These are phyloP conservation scores for Apostichopus leukothele DNA, from an alignment of 53 echinoderm and acorn worm species.

Conservation along the genomic window DNA sequence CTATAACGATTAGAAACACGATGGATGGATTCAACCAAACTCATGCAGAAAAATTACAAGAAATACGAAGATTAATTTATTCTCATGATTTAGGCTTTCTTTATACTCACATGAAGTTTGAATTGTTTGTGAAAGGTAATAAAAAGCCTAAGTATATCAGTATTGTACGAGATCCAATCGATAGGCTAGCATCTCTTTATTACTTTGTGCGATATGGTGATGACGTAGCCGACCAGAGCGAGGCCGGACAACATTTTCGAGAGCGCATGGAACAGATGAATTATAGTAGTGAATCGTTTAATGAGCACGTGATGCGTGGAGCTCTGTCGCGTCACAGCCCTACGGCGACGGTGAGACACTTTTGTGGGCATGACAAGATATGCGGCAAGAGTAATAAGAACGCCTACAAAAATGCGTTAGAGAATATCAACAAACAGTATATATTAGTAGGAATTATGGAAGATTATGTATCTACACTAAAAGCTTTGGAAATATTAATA, in stretches of 20 bases:
- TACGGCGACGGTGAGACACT: neutral
- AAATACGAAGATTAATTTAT: neutral
- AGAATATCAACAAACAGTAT: conserved; percentile 19
- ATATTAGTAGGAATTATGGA: conserved; percentile 31
- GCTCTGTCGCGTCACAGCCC: neutral
- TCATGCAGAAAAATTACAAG: neutral
- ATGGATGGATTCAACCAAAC: conserved; percentile 11
- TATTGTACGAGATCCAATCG: conserved; percentile 40
- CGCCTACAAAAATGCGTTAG: neutral
- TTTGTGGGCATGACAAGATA: conserved; percentile 17
- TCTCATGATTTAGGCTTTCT: conserved; percentile 13
- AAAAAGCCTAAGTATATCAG: conserved; percentile 41
- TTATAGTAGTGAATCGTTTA: conserved; percentile 8
- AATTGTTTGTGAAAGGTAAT: neutral
- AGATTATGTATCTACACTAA: conserved; percentile 10
- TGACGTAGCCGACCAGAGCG: neutral
- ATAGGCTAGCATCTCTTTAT: conserved; percentile 33
- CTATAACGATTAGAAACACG: conserved; percentile 11
- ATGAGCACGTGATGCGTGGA: conserved; percentile 12
- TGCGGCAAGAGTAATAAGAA: neutral
- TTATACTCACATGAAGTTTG: conserved; percentile 34
- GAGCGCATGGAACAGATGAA: conserved; percentile 17
- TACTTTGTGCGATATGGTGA: conserved; percentile 45
- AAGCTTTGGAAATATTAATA: conserved; percentile 26
- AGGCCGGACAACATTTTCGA: conserved; percentile 18